These are phyloP conservation scores for Zapornia atra DNA, from an alignment of 2,113 vertebrate species.

Conservation along the genomic window DNA sequence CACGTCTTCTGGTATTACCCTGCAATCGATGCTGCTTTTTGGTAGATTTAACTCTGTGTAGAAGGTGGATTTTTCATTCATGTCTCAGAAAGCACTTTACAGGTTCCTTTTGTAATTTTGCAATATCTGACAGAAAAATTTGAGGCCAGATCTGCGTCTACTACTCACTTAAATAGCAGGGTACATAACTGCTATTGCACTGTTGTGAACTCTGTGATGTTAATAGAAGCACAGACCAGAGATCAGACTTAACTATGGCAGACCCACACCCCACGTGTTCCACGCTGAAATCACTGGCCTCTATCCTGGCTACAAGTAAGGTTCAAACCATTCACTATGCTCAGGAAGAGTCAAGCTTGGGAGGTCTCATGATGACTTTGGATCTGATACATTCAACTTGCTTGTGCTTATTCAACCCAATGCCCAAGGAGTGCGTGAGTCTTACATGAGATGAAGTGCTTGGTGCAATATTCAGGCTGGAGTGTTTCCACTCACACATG, in stretches of 20 bases:
- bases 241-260: neutral
- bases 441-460: neutral
- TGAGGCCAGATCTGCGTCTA: neutral
- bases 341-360: neutral
- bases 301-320: neutral
- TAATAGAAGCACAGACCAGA: neutral
- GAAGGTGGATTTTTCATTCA: neutral
- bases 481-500: accelerated
- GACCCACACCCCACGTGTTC: accelerated
- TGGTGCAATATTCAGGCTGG: neutral
- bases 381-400: neutral
- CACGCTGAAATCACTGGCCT: neutral
- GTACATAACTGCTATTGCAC: neutral
- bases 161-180: neutral
- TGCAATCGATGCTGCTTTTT: conserved; percentile 43
- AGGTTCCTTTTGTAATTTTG: conserved; percentile 23
- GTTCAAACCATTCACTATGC: neutral
- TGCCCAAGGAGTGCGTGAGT: accelerated
- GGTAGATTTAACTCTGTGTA: conserved; percentile 55
- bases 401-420: neutral
- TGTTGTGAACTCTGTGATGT: neutral
- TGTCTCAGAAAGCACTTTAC: neutral
- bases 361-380: neutral
- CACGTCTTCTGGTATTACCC: conserved; percentile 64
- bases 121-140: neutral